A percentile compares a stretch with the other conserved stretches of the same genome.
These are phyloP conservation scores for Mustela nigripes DNA, from an alignment of 2,113 vertebrate species.

Conservation along the genomic window DNA sequence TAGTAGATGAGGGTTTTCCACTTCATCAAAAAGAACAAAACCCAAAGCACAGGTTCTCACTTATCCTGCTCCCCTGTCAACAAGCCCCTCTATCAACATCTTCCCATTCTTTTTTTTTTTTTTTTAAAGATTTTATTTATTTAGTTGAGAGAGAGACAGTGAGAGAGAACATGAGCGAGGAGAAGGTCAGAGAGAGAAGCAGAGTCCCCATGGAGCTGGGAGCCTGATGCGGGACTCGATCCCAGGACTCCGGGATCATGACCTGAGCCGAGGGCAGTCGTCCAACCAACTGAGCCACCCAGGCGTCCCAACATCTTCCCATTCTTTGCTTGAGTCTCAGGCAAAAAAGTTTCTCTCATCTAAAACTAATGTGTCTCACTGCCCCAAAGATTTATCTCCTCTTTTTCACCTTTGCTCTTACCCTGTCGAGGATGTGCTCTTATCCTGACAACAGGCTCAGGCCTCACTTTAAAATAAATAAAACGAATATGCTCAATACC, in stretches of 20 bases:
- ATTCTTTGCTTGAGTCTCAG: neutral
- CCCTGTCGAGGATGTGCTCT: neutral
- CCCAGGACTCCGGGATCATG: no score
- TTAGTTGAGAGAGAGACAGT: no score
- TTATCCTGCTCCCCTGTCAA: neutral
- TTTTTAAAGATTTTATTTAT: no score
- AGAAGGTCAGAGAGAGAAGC: no score
- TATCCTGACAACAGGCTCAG: neutral
- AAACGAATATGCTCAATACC: neutral
- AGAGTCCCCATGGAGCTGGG: no score
- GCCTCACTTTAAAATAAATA: neutral
- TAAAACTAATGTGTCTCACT: neutral
- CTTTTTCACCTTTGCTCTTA: neutral
- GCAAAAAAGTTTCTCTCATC: neutral
- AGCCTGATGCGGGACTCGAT: no score
- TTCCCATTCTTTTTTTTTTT: neutral
- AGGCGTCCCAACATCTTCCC: neutral
- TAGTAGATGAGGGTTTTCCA: neutral
- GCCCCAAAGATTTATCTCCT: neutral
- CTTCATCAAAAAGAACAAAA: conserved; percentile 13
- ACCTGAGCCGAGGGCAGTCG: no score
- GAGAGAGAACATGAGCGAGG: no score
- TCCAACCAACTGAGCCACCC: no score
- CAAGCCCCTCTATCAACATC: neutral
- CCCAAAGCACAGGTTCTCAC: neutral